Evolutionary conservation across 2,888 invertebrate genomes (phyloP).

Genomic region (Brassicogethes aeneus): DNA sequence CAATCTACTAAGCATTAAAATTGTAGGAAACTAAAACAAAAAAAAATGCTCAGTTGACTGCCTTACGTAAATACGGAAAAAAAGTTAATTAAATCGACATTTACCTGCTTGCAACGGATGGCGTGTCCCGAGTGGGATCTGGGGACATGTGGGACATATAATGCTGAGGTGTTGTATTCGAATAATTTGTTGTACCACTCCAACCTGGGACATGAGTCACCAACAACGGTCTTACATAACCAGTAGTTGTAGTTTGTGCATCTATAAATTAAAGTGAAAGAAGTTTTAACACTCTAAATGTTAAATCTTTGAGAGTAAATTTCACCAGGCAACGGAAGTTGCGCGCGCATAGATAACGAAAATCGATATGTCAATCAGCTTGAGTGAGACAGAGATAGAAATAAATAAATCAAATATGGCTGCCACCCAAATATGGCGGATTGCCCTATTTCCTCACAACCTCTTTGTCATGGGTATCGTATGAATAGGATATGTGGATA

Average conservation of each 20-base stretch:
- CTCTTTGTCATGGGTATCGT: too few relatives aligned
- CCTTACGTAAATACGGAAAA: slow-evolving; percentile 6
- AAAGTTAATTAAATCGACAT: slow-evolving; percentile 15
- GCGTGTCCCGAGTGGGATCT: slow-evolving; percentile 65
- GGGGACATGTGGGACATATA: slow-evolving; percentile 69
- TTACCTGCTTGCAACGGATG: slow-evolving; percentile 70
- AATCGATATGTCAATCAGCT: too few relatives aligned
- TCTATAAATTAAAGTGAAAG: slow-evolving; percentile 33
- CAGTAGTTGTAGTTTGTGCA: slow-evolving; percentile 57
- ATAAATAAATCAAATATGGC: too few relatives aligned
- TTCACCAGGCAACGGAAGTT: too few relatives aligned
- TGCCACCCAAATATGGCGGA: too few relatives aligned
- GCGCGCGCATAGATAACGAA: not conserved
- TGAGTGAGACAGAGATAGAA: too few relatives aligned
- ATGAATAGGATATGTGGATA: too few relatives aligned
- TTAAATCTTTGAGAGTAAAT: too few relatives aligned
- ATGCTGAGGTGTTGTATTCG: slow-evolving; percentile 64
- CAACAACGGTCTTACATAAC: slow-evolving; percentile 78
- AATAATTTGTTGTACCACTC: slow-evolving; percentile 46
- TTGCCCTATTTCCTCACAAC: too few relatives aligned
- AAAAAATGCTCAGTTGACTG: not conserved
- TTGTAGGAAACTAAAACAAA: too few relatives aligned
- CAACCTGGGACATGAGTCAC: slow-evolving; percentile 75
- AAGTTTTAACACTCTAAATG: too few relatives aligned
- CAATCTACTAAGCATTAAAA: too few relatives aligned